phyloP scores from a whole-genome alignment of 92 coral and sea anemone genomes.

The Micromussa lordhowensis region DNA sequence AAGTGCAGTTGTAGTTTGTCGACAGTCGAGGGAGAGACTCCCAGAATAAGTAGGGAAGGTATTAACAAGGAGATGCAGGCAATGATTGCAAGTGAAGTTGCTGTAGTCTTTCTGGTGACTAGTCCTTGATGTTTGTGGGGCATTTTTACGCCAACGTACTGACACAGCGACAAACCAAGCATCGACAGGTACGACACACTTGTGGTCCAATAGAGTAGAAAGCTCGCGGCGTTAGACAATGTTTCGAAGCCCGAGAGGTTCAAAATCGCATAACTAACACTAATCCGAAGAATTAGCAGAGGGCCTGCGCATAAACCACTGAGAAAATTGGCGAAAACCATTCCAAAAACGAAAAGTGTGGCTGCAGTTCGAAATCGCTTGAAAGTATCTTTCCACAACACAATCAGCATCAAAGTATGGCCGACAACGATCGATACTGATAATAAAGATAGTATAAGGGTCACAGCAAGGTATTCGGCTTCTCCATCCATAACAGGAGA shows the following conservation, averaged over 20 bases:
- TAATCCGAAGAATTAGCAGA: not conserved
- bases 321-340: constrained; percentile 35
- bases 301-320: constrained; percentile 43
- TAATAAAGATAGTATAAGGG: not conserved
- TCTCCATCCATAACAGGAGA: not conserved
- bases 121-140: constrained; percentile 40
- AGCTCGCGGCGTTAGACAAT: not conserved
- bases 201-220: constrained; percentile 42
- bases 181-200: constrained; percentile 48
- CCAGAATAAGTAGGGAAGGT: constrained; percentile 24
- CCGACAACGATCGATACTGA: constrained; percentile 21
- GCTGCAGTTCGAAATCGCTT: constrained; percentile 49
- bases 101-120: constrained; percentile 27
- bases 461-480: constrained; percentile 16
- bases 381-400: constrained; percentile 50
- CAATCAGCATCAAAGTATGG: constrained; percentile 32
- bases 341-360: constrained; percentile 31
- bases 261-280: not conserved
- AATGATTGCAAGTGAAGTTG: constrained; percentile 1
- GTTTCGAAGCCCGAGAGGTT: not conserved
- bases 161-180: constrained; percentile 51
- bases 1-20: constrained; percentile 45
- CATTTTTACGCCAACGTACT: constrained; percentile 43
- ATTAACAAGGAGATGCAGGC: constrained; percentile 8
- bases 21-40: constrained; percentile 17